Conservation (phyloP, 2,797 vertebrate genomes). For the Chelonia mydas region DNA sequence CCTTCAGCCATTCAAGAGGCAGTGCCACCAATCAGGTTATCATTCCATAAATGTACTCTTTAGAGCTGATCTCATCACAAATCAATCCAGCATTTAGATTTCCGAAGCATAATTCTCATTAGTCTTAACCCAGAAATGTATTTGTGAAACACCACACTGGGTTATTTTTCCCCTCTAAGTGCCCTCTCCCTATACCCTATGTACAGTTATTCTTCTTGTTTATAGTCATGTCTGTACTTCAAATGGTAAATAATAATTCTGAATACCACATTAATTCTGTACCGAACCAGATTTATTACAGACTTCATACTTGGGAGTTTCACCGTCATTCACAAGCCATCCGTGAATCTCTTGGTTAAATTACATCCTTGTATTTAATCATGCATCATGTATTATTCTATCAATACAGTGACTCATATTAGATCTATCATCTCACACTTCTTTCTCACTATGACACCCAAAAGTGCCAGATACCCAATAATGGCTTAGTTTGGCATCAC, state of each 20-base stretch:
- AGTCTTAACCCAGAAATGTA: conserved; percentile 25
- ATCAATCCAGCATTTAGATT: conserved; percentile 50
- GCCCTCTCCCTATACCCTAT: not conserved
- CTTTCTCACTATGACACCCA: not conserved
- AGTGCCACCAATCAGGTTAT: conserved; percentile 51
- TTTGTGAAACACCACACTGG: conserved; percentile 1
- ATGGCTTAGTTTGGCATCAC: not conserved
- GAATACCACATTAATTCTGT: not conserved
- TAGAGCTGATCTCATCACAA: conserved; percentile 49
- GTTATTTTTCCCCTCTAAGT: not conserved
- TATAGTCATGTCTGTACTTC: conserved; percentile 15
- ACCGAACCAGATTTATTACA: not conserved
- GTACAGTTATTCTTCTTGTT: not conserved
- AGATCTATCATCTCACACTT: not conserved
- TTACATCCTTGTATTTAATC: not conserved
- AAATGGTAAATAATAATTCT: conserved; percentile 31
- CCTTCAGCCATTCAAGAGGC: conserved; percentile 64
- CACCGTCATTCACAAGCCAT: not conserved
- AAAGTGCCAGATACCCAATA: not conserved
- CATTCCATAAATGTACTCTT: conserved; percentile 60
- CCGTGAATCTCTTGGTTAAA: not conserved
- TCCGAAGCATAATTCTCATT: conserved; percentile 65
- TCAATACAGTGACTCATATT: not conserved
- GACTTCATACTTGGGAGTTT: conserved; percentile 4
- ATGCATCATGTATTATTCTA: not conserved